These are phyloP conservation scores for Theristicus caerulescens DNA, from an alignment of 2,113 vertebrate species.

Conservation along the genomic window DNA sequence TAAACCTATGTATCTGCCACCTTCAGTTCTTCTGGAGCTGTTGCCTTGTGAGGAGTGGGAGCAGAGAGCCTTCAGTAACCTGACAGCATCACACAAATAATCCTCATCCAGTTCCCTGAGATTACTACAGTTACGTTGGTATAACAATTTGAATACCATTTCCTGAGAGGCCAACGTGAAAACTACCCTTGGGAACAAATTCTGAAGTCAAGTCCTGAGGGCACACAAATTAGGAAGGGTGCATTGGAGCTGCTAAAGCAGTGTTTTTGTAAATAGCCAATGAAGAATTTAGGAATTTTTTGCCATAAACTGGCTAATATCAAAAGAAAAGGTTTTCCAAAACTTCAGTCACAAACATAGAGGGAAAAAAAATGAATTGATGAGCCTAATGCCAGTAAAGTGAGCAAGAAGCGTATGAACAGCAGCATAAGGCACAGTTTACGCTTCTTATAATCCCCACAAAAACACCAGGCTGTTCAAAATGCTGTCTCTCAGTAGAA, in stretches of 20 bases:
- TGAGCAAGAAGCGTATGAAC: neutral
- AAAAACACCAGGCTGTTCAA: neutral
- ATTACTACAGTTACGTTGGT: neutral
- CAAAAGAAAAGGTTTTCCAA: neutral
- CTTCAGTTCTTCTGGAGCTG: neutral
- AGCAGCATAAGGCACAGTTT: neutral
- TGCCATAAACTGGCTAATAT: neutral
- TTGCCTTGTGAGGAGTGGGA: neutral
- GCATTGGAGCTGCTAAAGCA: neutral
- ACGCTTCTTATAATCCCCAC: neutral
- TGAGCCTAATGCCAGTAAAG: neutral
- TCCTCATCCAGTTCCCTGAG: neutral
- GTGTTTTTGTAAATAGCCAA: neutral
- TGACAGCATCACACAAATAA: neutral
- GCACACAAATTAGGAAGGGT: neutral
- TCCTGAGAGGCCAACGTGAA: neutral
- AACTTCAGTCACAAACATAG: neutral
- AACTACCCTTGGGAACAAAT: neutral
- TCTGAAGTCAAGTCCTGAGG: neutral
- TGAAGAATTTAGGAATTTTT: neutral
- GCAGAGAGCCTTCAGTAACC: neutral
- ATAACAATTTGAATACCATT: neutral
- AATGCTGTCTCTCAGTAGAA: neutral
- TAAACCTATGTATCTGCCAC: neutral
- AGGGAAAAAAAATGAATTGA: fast-evolving